Percentiles rank a stretch among this genome's conserved stretches.
Conservation (phyloP, 2,888 invertebrate genomes). For the Eucriotettix oculatus region DNA sequence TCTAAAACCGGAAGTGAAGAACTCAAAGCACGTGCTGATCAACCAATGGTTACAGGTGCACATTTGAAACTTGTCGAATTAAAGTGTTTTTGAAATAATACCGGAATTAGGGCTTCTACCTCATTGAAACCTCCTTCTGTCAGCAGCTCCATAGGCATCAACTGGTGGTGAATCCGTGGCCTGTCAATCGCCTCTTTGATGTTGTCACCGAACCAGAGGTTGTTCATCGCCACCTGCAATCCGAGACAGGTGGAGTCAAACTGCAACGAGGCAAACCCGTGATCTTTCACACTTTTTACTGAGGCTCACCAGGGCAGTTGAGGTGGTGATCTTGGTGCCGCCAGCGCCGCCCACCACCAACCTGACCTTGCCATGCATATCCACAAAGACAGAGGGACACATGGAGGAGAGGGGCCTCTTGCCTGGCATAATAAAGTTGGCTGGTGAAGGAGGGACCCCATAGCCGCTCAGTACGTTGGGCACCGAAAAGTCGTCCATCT, state of each 20-base stretch:
- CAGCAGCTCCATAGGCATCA: slow-evolving; percentile 54
- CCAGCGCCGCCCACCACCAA: slow-evolving; percentile 75
- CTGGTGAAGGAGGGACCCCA: no score
- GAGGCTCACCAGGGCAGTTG: slow-evolving; percentile 50
- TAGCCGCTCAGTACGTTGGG: slow-evolving; percentile 48
- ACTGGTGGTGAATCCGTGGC: slow-evolving; percentile 73
- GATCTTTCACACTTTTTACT: no score
- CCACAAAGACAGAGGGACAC: slow-evolving; percentile 65
- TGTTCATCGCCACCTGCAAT: slow-evolving; percentile 51
- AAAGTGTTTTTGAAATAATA: no score
- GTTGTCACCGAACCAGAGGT: slow-evolving; percentile 44
- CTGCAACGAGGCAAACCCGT: no score
- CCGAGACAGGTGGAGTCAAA: no score
- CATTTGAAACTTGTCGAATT: no score
- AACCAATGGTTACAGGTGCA: no score
- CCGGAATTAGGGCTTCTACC: no score
- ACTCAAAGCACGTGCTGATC: no score
- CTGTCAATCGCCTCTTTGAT: slow-evolving; percentile 50
- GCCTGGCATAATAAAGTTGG: slow-evolving; percentile 67
- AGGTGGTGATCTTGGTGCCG: slow-evolving; percentile 77
- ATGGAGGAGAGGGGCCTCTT: slow-evolving; percentile 83
- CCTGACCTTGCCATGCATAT: slow-evolving; percentile 40
- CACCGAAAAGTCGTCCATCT: slow-evolving; percentile 80
- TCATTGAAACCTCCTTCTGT: slow-evolving; percentile 49
- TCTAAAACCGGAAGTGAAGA: no score